Evolutionary conservation across 2,888 invertebrate species (phyloP).

Genomic region (Sinelater perroti): DNA sequence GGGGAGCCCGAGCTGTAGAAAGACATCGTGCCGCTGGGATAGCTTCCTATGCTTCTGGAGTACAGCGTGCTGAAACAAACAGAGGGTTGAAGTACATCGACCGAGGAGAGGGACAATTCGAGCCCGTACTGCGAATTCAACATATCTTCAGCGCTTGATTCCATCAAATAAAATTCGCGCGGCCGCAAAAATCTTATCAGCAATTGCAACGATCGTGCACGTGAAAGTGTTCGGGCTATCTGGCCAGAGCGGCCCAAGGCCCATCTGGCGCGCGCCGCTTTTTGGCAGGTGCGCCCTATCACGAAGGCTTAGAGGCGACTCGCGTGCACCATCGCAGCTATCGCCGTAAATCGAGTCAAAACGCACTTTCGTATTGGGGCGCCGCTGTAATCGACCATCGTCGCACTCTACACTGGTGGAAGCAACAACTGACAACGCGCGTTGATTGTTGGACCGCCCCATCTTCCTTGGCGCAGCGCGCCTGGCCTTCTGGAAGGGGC

Average conservation of each 20-base stretch:
- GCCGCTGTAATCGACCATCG: conserved; percentile 32
- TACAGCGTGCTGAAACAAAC: conserved; percentile 54
- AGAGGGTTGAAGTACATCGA: conserved; percentile 19
- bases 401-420: conserved; percentile 24
- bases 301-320: background rate
- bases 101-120: background rate
- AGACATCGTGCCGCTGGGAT: conserved; percentile 48
- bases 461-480: conserved; percentile 39
- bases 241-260: no score
- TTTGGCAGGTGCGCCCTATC: no score
- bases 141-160: conserved; percentile 25
- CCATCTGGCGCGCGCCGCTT: no score
- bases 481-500: conserved; percentile 38
- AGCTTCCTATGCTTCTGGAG: conserved; percentile 49
- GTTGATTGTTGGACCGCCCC: conserved; percentile 41
- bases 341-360: conserved; percentile 6
- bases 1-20: conserved; percentile 55
- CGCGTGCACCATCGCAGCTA: conserved; percentile 25
- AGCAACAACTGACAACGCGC: conserved; percentile 32
- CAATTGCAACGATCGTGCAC: conserved; percentile 22
- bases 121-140: conserved; percentile 15
- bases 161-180: conserved; percentile 6
- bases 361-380: conserved; percentile 23
- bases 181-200: conserved; percentile 7
- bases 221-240: conserved; percentile 18